Evolutionary conservation across 2,113 vertebrate species (phyloP), one percentile per base, ranked within the genome.

Genomic region (Takifugu bimaculatus): DNA sequence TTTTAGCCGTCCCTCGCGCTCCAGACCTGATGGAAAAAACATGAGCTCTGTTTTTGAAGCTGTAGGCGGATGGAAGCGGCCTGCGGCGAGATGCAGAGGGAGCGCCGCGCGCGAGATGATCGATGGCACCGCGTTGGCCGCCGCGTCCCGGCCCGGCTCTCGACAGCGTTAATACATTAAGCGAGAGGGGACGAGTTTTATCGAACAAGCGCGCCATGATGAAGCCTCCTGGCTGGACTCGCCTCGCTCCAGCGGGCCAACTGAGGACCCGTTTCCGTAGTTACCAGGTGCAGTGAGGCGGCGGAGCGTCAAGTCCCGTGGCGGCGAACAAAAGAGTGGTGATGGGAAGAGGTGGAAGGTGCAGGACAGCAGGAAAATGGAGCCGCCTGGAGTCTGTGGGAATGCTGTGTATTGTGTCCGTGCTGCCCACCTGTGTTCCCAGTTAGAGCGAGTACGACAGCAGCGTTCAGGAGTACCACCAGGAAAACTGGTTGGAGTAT

Each of bases 1-100:
- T 54, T 50, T 63, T 69, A 73, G 26, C 57, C 63, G 28, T 50
- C 65, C 63, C 75, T 61, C 67, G 45, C 63, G 57, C 72, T 76
- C 64, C 74, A 72, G 67, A 66, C 54, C 63, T 76, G 54, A 85
- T 81, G 74, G 20, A 75, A 86, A 81, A 84, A 77, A 84, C 85
- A 87, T 79, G 74, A 84, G 81, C 67, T 56, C 35, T 50, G 67
- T 53, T 62, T 27, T 25, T 20, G 20, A 20, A 20, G 20, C 20
- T 20, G 20, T 20, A 20, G 20, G 20, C 20, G 20, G 20, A 20
- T 20, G 20, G 20, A 20, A 20, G 20, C 20, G 20, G 20, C 20
- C 20, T 20, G 20, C 20, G 20, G 20, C 20, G 20, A 20, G 20
- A 20, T 20, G 20, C 20, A 20, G 20, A 20, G 20, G 20, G 20